Evolutionary conservation across 1,140 invertebrate genomes (phyloP), one percentile per base, ranked within the genome.

Genomic region (Drosophila azteca): DNA sequence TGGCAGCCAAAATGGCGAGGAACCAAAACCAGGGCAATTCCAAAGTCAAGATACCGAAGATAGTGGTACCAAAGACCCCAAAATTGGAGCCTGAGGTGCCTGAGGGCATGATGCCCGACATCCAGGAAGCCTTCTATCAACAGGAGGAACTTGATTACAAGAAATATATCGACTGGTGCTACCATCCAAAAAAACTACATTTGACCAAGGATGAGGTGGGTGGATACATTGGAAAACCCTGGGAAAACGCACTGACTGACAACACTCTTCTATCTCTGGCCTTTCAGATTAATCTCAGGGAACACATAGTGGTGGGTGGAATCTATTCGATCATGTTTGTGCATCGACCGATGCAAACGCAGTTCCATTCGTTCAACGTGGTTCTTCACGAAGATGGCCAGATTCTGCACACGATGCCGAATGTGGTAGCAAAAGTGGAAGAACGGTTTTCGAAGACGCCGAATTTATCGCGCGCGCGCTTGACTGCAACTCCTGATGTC

Each of bases 271-370:
- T 54, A 5, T 17, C 39, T 8, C 6, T 1, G 6, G 17, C 1
- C 17, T 26, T 26, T 26, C 6, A 91, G 90, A 78, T 91, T 0
- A 91, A 91, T 74, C 46, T 91, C 1, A 66, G 87, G 24, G 45
- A 91, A 35, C 54, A 53, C 45, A 67, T 91, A 0, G 61, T 91
- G 5, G 44, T 91, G 11, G 90, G 90, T 24, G 90, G 90, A 1
- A 44, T 90, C 0, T 91, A 85, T 51, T 69, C 76, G 13, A 45
- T 91, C 0, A 48, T 77, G 45, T 74, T 77, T 49, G 66, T 91
- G 4, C 71, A 61, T 7, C 77, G 76, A 3, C 76, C 84, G 6
- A 4, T 24, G 0, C 70, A 79, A 51, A 70, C 59, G 1, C 57
- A 84, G 7, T 91, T 72, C 13, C 22, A 77, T 9, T 73, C 53